A percentile compares a stretch with the other conserved stretches of the same genome.
phyloP scores from a whole-genome alignment of 2,113 vertebrate species.

The Pseudorectes ferrugineus region DNA sequence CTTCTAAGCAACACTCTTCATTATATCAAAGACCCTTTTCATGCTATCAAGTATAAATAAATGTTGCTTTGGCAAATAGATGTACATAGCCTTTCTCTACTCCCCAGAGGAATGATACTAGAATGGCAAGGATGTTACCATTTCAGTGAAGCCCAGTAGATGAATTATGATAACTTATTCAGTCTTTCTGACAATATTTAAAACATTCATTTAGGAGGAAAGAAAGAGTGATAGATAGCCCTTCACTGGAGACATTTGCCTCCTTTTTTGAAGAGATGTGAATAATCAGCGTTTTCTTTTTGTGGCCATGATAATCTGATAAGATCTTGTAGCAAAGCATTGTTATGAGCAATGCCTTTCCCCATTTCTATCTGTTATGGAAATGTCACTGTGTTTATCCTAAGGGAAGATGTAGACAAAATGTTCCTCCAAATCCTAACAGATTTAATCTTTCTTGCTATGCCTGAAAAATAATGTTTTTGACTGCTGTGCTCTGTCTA shows the following conservation, averaged over 20 bases:
- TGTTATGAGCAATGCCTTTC: background rate
- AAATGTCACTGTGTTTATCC: conserved; percentile 28
- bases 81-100: background rate
- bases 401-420: background rate
- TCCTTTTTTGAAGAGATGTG: background rate
- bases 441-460: background rate
- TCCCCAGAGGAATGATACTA: background rate
- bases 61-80: background rate
- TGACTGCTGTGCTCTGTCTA: background rate
- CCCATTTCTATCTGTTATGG: background rate
- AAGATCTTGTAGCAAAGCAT: background rate
- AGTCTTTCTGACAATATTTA: background rate
- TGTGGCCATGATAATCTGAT: background rate
- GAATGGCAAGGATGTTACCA: background rate
- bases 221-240: background rate
- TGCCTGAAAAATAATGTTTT: background rate
- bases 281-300: background rate
- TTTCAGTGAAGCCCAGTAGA: background rate
- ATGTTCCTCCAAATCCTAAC: background rate
- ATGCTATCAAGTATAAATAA: background rate
- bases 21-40: background rate
- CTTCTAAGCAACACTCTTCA: background rate
- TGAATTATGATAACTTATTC: background rate
- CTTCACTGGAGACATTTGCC: background rate
- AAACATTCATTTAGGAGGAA: background rate